Evolutionary conservation across 2,113 vertebrate species (phyloP).

Genomic region (cat (Felis catus)): F.catus_Fca126_mat1.0 CM031414.1:7600501-7601000

Average conservation of each 20-base stretch:
- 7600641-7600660: background rate
- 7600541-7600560: background rate
- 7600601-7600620: background rate
- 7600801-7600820: background rate
- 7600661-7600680: background rate
- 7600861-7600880: too few species aligned
- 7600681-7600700: background rate
- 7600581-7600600: background rate
- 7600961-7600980: background rate
- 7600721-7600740: background rate
- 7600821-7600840: too few species aligned
- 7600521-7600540: background rate
- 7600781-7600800: background rate
- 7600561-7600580: background rate
- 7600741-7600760: background rate
- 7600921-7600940: background rate
- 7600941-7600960: background rate
- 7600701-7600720: background rate
- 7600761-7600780: background rate
- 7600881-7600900: background rate
- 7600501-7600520: background rate
- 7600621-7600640: background rate
- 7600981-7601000: background rate
- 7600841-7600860: too few species aligned
- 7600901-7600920: background rate